A percentile compares a stretch with the other conserved stretches of the same genome.
These are phyloP conservation scores for Paramormyrops kingsleyae DNA, from an alignment of 2,113 vertebrate species.

Conservation along the genomic window DNA sequence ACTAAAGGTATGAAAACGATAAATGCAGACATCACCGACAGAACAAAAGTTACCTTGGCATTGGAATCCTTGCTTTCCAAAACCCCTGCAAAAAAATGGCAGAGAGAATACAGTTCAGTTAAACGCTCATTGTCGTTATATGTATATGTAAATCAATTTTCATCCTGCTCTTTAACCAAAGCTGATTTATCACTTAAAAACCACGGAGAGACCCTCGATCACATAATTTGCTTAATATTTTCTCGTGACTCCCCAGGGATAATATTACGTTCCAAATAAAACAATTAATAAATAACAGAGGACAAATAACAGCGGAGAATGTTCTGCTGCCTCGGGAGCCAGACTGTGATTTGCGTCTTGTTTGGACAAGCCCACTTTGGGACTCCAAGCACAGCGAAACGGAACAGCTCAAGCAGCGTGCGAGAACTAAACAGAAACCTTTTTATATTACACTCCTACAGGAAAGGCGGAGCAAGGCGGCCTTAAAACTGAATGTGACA, in stretches of 20 bases:
- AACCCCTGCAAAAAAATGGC: conserved; percentile 58
- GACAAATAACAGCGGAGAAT: not conserved
- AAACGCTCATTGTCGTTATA: not conserved
- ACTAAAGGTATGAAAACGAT: not conserved
- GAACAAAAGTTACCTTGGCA: conserved; percentile 64
- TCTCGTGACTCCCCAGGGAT: not conserved
- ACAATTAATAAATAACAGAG: not conserved
- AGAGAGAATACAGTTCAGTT: not conserved
- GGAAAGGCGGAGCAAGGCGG: not conserved
- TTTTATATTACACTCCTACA: not conserved
- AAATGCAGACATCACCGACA: not conserved
- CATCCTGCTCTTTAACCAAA: not conserved
- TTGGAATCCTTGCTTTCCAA: conserved; percentile 75
- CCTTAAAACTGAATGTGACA: not conserved
- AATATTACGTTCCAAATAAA: not conserved
- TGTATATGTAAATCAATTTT: not conserved
- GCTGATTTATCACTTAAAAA: not conserved
- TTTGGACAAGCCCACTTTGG: not conserved
- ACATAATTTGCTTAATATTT: not conserved
- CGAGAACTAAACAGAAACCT: not conserved
- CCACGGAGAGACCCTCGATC: not conserved
- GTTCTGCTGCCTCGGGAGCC: not conserved
- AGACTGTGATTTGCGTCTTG: not conserved
- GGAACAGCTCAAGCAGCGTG: not conserved
- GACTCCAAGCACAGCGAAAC: not conserved